Conservation (phyloP, 2,888 invertebrate species). For the Philaethria dido region DNA sequence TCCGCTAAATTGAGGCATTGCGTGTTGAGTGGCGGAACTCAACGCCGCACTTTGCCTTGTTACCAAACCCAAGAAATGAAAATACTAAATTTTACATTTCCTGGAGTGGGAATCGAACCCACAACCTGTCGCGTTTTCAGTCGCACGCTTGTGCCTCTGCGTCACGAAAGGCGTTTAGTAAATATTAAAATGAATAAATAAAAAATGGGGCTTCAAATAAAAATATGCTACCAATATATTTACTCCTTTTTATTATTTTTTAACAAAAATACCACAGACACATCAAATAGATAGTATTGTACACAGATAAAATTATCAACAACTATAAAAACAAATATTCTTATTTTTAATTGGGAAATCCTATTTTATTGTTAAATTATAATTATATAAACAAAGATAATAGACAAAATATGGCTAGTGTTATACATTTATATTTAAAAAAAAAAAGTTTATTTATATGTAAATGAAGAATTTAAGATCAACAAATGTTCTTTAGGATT, state of each 20-base stretch:
- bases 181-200: too few species aligned
- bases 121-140: too few species aligned
- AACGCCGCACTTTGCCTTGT: too few species aligned
- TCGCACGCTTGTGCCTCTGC: too few species aligned
- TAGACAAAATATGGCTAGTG: background rate
- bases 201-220: background rate
- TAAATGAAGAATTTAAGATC: background rate
- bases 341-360: constrained; percentile 5
- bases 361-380: background rate
- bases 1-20: too few species aligned
- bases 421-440: background rate
- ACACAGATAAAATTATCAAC: constrained; percentile 25
- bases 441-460: too few species aligned
- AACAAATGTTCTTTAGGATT: background rate
- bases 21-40: too few species aligned
- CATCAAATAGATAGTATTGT: constrained; percentile 34
- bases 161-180: too few species aligned
- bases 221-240: background rate
- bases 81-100: too few species aligned
- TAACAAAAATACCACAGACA: constrained; percentile 40
- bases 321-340: constrained; percentile 7
- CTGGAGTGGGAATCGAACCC: too few species aligned
- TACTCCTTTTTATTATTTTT: constrained; percentile 7
- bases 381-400: background rate
- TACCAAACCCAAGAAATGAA: too few species aligned